Conservation (phyloP, 2,888 invertebrate species). For the Clostera curtula region DNA sequence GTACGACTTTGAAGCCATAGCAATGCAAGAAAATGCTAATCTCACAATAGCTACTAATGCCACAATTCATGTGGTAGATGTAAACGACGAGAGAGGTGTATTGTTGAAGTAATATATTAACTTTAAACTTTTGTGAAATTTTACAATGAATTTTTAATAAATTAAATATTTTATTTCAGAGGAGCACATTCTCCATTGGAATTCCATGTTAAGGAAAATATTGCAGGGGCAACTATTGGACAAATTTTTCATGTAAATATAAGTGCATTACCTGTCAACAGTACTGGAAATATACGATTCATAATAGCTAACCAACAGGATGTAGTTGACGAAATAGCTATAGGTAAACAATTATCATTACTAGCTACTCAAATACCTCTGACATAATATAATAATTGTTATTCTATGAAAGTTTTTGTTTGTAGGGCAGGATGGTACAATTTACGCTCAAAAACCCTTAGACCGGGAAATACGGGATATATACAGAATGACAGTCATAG, state of each 20-base stretch:
- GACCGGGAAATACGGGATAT: constrained; percentile 84
- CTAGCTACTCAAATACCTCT: too few species aligned
- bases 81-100: constrained; percentile 80
- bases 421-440: constrained; percentile 80
- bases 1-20: constrained; percentile 90
- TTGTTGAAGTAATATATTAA: constrained; percentile 69
- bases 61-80: constrained; percentile 87
- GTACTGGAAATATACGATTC: constrained; percentile 76
- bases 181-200: constrained; percentile 82
- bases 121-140: constrained; percentile 2
- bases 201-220: constrained; percentile 85
- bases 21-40: constrained; percentile 76
- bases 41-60: constrained; percentile 86
- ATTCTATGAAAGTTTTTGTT: constrained; percentile 11
- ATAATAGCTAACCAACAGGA: constrained; percentile 90
- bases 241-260: constrained; percentile 78
- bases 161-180: constrained; percentile 50
- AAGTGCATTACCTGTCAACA: constrained; percentile 40
- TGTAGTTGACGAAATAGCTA: constrained; percentile 84
- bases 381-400: too few species aligned
- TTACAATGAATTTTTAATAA: constrained; percentile 16
- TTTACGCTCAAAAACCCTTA: constrained; percentile 84
- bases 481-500: constrained; percentile 86
- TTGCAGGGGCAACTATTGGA: constrained; percentile 82
- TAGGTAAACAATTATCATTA: too few species aligned